Evolutionary conservation across 2,888 invertebrate genomes (phyloP).

Genomic region (Ornithoptera alexandrae): DNA sequence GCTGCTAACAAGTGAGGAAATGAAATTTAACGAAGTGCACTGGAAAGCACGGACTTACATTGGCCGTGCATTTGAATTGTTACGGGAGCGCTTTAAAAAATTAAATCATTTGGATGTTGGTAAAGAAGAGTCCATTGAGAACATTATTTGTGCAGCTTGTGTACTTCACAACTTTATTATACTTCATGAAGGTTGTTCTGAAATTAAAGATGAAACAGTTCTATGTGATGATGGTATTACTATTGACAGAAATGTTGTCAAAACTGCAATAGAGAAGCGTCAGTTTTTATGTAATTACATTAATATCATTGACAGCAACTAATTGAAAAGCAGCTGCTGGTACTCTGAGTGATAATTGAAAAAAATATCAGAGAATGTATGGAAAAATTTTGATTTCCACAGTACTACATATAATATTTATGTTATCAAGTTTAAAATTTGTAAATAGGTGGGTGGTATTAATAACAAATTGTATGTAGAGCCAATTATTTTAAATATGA

Average conservation of each 20-base stretch:
- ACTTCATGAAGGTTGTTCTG: constrained; percentile 61
- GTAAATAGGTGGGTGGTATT: no score
- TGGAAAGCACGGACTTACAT: constrained; percentile 66
- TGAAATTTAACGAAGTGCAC: constrained; percentile 71
- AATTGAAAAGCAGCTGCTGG: constrained; percentile 3
- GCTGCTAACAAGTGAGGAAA: constrained; percentile 66
- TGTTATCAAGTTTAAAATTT: no score
- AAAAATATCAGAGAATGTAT: background rate
- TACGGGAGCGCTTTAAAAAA: constrained; percentile 63
- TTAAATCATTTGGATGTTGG: constrained; percentile 60
- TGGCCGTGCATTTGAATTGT: constrained; percentile 63
- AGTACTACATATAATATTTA: no score
- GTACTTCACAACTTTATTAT: constrained; percentile 70
- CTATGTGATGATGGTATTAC: constrained; percentile 62
- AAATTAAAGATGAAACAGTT: constrained; percentile 61
- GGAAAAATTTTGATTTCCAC: no score
- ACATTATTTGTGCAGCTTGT: constrained; percentile 62
- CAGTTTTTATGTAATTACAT: constrained; percentile 73
- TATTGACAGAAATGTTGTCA: constrained; percentile 62
- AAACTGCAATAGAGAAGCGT: constrained; percentile 63
- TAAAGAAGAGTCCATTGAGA: constrained; percentile 54
- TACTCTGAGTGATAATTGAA: background rate
- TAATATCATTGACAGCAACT: constrained; percentile 55
- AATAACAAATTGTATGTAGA: no score
- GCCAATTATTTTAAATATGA: no score